A percentile compares a stretch with the other conserved stretches of the same genome.
phyloP scores from a whole-genome alignment of 2,888 invertebrate genomes.

The Galeopsomyia nigrocyanea region DNA sequence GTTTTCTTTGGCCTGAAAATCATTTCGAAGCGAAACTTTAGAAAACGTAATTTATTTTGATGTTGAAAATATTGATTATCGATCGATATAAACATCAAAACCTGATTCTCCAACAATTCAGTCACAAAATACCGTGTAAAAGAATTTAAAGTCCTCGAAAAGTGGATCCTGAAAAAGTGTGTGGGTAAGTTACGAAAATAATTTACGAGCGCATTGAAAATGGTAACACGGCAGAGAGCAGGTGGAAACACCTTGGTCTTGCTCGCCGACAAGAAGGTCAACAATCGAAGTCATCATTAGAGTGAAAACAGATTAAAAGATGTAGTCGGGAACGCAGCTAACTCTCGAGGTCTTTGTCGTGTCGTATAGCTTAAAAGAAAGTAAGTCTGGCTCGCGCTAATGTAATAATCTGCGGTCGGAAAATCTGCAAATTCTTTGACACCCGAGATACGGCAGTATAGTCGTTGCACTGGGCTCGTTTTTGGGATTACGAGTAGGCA shows the following conservation, averaged over 20 bases:
- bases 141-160: too few relatives aligned
- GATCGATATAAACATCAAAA: too few relatives aligned
- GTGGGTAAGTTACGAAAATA: too few relatives aligned
- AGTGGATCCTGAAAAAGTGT: too few relatives aligned
- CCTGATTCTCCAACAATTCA: too few relatives aligned
- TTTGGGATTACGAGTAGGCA: background rate
- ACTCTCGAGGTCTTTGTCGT: background rate
- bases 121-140: too few relatives aligned
- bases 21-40: too few relatives aligned
- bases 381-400: background rate
- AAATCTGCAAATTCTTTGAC: conserved; percentile 30
- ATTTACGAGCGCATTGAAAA: too few relatives aligned
- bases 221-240: background rate
- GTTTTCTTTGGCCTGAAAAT: too few relatives aligned
- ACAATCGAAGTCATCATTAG: conserved; percentile 62
- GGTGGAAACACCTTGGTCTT: conserved; percentile 11
- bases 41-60: too few relatives aligned
- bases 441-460: conserved; percentile 24
- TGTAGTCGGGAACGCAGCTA: background rate
- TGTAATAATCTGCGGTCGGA: conserved; percentile 13
- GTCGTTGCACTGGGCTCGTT: too few relatives aligned
- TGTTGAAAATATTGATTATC: too few relatives aligned
- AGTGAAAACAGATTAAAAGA: conserved; percentile 59
- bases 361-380: background rate
- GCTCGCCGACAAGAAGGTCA: conserved; percentile 49